Evolutionary conservation across 2,797 vertebrate genomes (phyloP).

Genomic region (Gymnothorax reevesii): DNA sequence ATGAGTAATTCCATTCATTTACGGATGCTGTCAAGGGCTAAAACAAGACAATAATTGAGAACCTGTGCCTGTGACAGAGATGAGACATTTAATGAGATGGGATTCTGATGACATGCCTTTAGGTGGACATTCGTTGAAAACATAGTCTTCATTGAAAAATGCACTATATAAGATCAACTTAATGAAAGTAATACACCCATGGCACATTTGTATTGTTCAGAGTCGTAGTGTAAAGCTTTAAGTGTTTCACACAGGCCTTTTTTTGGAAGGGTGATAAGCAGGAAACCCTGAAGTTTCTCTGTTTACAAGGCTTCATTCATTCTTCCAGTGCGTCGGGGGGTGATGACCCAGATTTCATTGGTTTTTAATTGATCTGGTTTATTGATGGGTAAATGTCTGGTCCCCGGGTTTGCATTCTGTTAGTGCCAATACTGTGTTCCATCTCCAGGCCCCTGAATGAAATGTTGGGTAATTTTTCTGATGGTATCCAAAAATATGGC

Average conservation of each 20-base stretch:
- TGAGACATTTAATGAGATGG: conserved; percentile 69
- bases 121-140: neutral
- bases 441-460: neutral
- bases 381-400: neutral
- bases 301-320: conserved; percentile 44
- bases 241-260: neutral
- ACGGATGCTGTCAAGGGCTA: conserved; percentile 25
- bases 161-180: neutral
- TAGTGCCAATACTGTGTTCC: neutral
- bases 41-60: conserved; percentile 59
- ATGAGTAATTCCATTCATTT: neutral
- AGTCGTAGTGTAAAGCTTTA: neutral
- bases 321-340: conserved; percentile 38
- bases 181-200: neutral
- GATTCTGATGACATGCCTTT: conserved; percentile 52
- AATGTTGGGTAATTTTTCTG: neutral
- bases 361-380: neutral
- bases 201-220: neutral
- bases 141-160: neutral
- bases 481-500: neutral
- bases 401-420: neutral
- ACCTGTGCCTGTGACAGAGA: conserved; percentile 47
- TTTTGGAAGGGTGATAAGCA: neutral
- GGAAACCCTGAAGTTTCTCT: conserved; percentile 23
- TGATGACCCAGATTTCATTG: neutral